Conservation (phyloP, 2,113 vertebrate genomes). For the Dryoscopus gambensis region DNA sequence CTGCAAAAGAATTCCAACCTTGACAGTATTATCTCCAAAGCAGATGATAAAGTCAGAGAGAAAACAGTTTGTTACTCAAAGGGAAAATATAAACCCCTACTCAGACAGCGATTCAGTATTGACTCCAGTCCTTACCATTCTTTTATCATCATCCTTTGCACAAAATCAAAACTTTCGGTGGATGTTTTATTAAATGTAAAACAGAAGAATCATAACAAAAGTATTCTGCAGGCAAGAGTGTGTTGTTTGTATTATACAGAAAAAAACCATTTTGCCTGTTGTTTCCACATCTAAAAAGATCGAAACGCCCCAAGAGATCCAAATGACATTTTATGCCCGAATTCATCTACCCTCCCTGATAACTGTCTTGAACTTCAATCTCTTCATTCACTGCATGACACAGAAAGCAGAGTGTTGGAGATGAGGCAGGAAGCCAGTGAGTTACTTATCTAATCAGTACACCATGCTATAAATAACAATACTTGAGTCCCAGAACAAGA, state of each 20-base stretch:
- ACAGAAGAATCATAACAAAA: not conserved
- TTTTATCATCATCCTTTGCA: not conserved
- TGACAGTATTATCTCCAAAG: not conserved
- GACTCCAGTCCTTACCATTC: not conserved
- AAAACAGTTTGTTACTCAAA: not conserved
- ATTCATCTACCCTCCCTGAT: not conserved
- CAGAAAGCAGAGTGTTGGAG: not conserved
- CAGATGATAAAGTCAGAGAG: not conserved
- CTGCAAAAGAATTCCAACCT: not conserved
- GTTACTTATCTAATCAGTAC: not conserved
- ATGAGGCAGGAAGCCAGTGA: not conserved
- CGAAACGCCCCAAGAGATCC: not conserved
- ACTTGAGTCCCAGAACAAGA: not conserved
- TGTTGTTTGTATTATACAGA: not conserved
- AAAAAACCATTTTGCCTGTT: not conserved
- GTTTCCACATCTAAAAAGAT: not conserved
- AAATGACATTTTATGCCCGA: not conserved
- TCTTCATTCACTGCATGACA: not conserved
- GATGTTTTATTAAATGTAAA: not conserved
- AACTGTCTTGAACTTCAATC: not conserved
- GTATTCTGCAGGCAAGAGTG: not conserved
- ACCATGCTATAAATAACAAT: not conserved
- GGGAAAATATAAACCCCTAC: not conserved
- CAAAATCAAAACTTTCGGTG: not conserved
- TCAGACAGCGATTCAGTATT: not conserved